Percentiles rank a stretch among this genome's conserved stretches.
Evolutionary conservation across 2,888 invertebrate genomes (phyloP).

Genomic region (Athalia circularis): DNA sequence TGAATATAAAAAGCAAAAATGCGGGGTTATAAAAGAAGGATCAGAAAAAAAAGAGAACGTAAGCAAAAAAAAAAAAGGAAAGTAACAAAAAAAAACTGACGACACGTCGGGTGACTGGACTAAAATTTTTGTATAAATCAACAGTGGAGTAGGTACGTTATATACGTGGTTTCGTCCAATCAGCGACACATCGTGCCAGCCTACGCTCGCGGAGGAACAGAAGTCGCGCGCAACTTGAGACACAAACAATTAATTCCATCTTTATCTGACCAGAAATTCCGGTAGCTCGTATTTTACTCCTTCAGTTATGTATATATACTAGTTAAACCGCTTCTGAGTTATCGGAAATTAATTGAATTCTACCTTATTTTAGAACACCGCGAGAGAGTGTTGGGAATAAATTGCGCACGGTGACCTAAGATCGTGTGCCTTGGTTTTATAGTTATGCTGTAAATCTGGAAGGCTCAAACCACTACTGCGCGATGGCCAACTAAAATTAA

Average conservation of each 20-base stretch:
- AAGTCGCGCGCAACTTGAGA: slow-evolving; percentile 42
- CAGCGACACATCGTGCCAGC: slow-evolving; percentile 41
- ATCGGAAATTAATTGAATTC: slow-evolving; percentile 34
- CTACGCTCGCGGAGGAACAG: slow-evolving; percentile 39
- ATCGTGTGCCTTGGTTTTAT: background rate
- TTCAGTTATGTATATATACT: background rate
- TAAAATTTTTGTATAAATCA: slow-evolving; percentile 43
- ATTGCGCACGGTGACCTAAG: background rate
- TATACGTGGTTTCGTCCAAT: slow-evolving; percentile 36
- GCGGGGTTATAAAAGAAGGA: background rate
- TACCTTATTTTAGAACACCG: background rate
- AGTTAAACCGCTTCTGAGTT: slow-evolving; percentile 21
- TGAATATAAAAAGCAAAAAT: slow-evolving; percentile 2
- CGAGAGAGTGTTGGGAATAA: slow-evolving; percentile 18
- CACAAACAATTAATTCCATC: slow-evolving; percentile 45
- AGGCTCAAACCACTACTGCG: background rate
- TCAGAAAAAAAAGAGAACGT: no score
- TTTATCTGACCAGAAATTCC: slow-evolving; percentile 42
- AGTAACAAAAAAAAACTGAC: background rate
- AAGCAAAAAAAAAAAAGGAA: slow-evolving; percentile 1
- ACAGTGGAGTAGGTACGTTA: slow-evolving; percentile 29
- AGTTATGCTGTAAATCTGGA: background rate
- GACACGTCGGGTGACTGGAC: slow-evolving; percentile 40
- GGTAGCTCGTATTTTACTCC: slow-evolving; percentile 41
- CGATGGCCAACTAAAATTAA: background rate